These are phyloP conservation scores for Acanthopleura granulata DNA, from an alignment of 2,888 invertebrate species.

Conservation along the genomic window DNA sequence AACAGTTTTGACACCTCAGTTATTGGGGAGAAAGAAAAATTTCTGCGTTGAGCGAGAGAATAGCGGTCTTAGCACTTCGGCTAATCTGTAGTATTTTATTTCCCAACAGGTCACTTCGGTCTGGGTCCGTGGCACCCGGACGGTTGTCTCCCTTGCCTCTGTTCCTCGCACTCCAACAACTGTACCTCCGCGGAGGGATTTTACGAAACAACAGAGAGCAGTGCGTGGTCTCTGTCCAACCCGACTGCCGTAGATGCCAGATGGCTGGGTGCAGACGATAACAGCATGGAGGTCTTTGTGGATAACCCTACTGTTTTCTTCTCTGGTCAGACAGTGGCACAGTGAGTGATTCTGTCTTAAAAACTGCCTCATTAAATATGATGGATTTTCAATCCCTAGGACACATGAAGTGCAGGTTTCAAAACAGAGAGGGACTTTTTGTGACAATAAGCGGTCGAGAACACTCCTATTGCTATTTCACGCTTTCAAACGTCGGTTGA, in stretches of 20 bases:
- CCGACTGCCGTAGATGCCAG: conserved; percentile 28
- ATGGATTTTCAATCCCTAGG: background rate
- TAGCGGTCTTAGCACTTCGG: too few relatives aligned
- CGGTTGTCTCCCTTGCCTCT: conserved; percentile 49
- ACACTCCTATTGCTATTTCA: too few relatives aligned
- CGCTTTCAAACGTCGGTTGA: too few relatives aligned
- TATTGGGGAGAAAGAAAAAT: too few relatives aligned
- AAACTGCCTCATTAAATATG: background rate
- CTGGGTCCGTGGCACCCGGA: conserved; percentile 42
- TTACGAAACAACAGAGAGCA: conserved; percentile 30
- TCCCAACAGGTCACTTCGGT: conserved; percentile 41
- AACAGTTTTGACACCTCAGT: too few relatives aligned
- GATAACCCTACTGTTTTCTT: conserved; percentile 24
- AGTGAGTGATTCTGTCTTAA: conserved; percentile 4
- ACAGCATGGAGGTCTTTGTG: conserved; percentile 28
- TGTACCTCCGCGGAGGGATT: conserved; percentile 44
- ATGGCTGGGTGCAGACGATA: conserved; percentile 34
- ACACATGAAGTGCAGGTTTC: background rate
- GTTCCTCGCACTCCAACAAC: conserved; percentile 43
- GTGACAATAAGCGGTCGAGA: too few relatives aligned
- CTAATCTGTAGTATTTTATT: conserved; percentile 4
- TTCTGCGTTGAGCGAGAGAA: too few relatives aligned
- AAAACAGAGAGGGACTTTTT: too few relatives aligned
- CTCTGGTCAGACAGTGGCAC: background rate
- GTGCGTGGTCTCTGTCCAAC: conserved; percentile 36